These are phyloP conservation scores for Chlorospingus flavigularis DNA, from an alignment of 2,797 vertebrate species.

Conservation along the genomic window DNA sequence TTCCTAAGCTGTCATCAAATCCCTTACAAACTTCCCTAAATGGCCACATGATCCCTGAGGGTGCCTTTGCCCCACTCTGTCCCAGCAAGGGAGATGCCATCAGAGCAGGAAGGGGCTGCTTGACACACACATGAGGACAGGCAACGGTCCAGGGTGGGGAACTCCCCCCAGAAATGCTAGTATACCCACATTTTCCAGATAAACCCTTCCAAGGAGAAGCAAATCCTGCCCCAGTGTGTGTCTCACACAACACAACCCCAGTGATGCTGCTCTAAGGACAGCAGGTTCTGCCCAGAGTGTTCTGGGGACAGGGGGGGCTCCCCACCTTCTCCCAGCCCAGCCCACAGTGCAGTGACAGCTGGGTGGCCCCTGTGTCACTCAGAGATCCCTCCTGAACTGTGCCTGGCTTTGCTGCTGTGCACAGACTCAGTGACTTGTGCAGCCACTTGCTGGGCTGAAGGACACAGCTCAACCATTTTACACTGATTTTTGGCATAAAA, in stretches of 20 bases:
- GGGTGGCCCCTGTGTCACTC: not conserved
- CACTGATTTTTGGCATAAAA: not conserved
- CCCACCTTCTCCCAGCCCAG: not conserved
- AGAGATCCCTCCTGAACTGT: not conserved
- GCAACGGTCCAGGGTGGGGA: not conserved
- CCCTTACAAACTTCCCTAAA: not conserved
- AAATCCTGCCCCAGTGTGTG: not conserved
- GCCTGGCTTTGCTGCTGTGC: not conserved
- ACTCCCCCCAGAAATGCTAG: fast-evolving
- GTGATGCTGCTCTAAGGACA: not conserved
- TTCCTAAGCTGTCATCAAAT: not conserved
- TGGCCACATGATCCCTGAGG: fast-evolving
- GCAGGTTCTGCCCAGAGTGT: not conserved
- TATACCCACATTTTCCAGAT: not conserved
- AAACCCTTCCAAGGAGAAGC: not conserved
- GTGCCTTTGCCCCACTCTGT: fast-evolving
- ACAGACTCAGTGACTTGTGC: not conserved
- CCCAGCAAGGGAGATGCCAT: not conserved
- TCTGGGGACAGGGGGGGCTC: not conserved
- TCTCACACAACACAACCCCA: not conserved
- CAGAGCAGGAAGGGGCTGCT: not conserved
- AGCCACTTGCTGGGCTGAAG: not conserved
- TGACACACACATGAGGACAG: not conserved
- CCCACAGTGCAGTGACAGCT: fast-evolving
- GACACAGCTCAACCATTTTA: not conserved